A percentile compares a stretch with the other conserved stretches of the same genome.
These are phyloP conservation scores for Xylophagus ater DNA, from an alignment of 2,888 invertebrate genomes.

Conservation along the genomic window DNA sequence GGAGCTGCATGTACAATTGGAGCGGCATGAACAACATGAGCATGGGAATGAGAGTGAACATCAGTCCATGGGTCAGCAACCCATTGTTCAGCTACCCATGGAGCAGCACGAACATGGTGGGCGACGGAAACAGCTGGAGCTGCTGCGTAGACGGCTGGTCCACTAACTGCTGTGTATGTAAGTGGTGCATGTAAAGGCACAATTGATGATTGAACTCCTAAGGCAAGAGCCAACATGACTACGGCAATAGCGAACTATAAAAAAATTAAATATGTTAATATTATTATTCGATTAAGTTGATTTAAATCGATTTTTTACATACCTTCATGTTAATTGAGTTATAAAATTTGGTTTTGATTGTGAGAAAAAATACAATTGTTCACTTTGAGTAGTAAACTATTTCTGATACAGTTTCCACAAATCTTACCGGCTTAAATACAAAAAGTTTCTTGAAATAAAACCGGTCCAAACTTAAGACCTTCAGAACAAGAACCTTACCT, in stretches of 20 bases:
- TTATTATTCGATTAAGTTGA: too few relatives aligned
- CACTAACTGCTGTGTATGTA: conserved; percentile 21
- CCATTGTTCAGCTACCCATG: conserved; percentile 14
- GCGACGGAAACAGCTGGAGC: conserved; percentile 17
- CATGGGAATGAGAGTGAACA: not conserved
- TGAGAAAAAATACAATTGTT: too few relatives aligned
- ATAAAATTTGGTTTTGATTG: too few relatives aligned
- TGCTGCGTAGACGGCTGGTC: conserved; percentile 18
- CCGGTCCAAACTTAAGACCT: too few relatives aligned
- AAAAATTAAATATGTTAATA: not conserved
- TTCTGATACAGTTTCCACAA: too few relatives aligned
- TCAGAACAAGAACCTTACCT: too few relatives aligned
- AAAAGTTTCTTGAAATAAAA: too few relatives aligned
- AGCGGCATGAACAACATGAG: not conserved
- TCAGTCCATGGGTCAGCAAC: conserved; percentile 24
- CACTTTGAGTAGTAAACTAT: too few relatives aligned
- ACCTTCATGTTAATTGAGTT: conserved; percentile 34
- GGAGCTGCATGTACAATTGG: not conserved
- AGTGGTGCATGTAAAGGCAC: conserved; percentile 22
- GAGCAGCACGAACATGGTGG: conserved; percentile 15
- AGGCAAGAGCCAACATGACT: conserved; percentile 35
- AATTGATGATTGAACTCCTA: conserved; percentile 34
- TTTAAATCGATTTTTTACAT: too few relatives aligned
- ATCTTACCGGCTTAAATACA: too few relatives aligned
- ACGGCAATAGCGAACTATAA: conserved; percentile 30